Conservation (phyloP, 2,888 invertebrate species). For the Drosophila meridiana region DNA sequence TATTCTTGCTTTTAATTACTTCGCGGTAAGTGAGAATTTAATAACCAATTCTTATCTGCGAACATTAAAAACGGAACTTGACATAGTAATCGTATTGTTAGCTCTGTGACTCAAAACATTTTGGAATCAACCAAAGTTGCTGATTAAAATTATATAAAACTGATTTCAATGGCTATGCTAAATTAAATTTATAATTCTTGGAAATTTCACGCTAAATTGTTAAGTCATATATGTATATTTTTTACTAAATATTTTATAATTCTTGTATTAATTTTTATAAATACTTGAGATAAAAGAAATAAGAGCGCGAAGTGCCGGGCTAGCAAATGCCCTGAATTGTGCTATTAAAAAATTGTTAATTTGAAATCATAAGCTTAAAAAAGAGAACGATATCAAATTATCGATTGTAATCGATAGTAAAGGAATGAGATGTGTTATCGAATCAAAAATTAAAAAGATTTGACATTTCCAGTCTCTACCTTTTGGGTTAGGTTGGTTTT, state of each 20-base stretch:
- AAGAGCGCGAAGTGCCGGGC: rapidly evolving
- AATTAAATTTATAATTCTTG: constrained; percentile 5
- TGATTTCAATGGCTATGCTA: not conserved
- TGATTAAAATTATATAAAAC: not conserved
- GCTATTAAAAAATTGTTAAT: too few relatives aligned
- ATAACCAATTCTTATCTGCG: constrained; percentile 1
- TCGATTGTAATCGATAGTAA: not conserved
- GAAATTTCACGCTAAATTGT: not conserved
- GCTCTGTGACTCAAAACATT: not conserved
- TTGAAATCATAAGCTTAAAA: not conserved
- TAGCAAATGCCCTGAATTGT: not conserved
- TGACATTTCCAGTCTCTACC: not conserved
- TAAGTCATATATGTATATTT: not conserved
- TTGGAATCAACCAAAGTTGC: not conserved
- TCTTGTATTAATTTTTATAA: not conserved
- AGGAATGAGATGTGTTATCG: too few relatives aligned
- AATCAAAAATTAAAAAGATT: not conserved
- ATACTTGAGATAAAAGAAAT: not conserved
- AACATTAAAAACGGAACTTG: constrained; percentile 3
- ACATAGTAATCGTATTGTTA: not conserved
- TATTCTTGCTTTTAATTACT: not conserved
- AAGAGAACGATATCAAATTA: not conserved
- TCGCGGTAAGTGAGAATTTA: not conserved
- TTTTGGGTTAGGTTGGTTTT: too few relatives aligned
- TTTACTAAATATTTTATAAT: not conserved